A percentile compares a stretch with the other conserved stretches of the same genome.
Evolutionary conservation across 2,797 vertebrate genomes (phyloP).

Genomic region (Momotus momota): DNA sequence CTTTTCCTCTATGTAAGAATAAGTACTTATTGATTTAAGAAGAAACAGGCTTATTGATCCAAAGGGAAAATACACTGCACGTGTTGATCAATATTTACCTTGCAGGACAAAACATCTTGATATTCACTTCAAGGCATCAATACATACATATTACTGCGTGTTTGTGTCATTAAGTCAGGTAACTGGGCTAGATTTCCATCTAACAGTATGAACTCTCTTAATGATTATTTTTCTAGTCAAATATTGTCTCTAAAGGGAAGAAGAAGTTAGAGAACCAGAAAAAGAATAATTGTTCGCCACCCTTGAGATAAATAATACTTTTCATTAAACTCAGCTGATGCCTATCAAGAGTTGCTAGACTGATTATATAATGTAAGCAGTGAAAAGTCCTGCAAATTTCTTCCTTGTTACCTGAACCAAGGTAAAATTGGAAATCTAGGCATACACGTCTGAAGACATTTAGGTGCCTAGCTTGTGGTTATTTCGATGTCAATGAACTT

Average conservation of each 20-base stretch:
- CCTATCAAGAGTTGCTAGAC: slow-evolving; percentile 3
- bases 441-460: background rate
- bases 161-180: slow-evolving; percentile 60
- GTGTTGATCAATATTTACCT: slow-evolving; percentile 66
- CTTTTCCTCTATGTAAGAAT: slow-evolving; percentile 47
- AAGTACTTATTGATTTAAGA: slow-evolving; percentile 66
- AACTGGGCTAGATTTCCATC: slow-evolving; percentile 42
- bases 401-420: background rate
- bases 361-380: background rate
- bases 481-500: background rate
- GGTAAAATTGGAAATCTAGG: slow-evolving; percentile 6
- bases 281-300: slow-evolving; percentile 65
- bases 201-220: slow-evolving; percentile 41
- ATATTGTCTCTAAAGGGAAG: slow-evolving; percentile 48
- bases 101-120: slow-evolving; percentile 43
- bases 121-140: slow-evolving; percentile 57
- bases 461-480: background rate
- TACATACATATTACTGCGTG: slow-evolving; percentile 56
- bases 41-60: slow-evolving; percentile 54
- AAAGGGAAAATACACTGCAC: slow-evolving; percentile 57
- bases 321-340: slow-evolving; percentile 51
- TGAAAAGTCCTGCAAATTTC: background rate
- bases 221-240: slow-evolving; percentile 55
- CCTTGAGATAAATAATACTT: slow-evolving; percentile 63
- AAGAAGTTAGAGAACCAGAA: slow-evolving; percentile 63